phyloP scores from a whole-genome alignment of 1,140 invertebrate genomes.

The Saccostrea cuccullata region DNA sequence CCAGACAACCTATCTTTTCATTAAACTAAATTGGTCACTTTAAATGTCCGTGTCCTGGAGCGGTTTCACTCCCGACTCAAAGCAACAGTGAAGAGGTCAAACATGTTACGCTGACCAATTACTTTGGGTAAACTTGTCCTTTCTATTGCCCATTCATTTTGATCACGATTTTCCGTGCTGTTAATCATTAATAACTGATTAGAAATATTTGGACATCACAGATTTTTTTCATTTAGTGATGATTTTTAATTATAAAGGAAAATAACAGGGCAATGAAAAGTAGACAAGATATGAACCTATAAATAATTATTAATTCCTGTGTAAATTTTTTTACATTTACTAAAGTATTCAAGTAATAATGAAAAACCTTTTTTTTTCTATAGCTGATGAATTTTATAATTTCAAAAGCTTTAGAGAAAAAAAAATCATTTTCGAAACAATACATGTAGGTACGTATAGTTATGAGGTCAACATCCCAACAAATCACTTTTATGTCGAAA shows the following conservation, averaged over 20 bases:
- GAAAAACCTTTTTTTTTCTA: too few relatives aligned
- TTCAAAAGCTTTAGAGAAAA: too few relatives aligned
- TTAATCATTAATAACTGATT: not conserved
- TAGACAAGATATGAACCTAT: not conserved
- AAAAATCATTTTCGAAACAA: too few relatives aligned
- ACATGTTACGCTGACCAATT: not conserved
- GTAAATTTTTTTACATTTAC: too few relatives aligned
- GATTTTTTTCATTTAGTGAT: not conserved
- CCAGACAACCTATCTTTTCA: not conserved
- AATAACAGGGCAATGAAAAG: not conserved
- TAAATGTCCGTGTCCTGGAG: not conserved
- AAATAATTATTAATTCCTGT: not conserved
- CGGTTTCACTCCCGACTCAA: not conserved
- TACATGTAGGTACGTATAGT: too few relatives aligned
- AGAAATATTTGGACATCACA: not conserved
- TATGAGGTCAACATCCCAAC: too few relatives aligned
- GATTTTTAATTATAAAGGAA: not conserved
- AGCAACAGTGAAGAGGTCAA: not conserved
- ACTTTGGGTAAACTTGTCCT: not conserved
- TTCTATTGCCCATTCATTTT: not conserved
- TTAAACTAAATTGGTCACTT: not conserved
- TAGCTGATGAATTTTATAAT: too few relatives aligned
- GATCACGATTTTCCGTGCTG: constrained; percentile 2
- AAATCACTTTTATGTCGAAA: too few relatives aligned
- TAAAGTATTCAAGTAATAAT: too few relatives aligned